Conservation (phyloP, 2,797 vertebrate genomes). For the Gobio occitaniae region DNA sequence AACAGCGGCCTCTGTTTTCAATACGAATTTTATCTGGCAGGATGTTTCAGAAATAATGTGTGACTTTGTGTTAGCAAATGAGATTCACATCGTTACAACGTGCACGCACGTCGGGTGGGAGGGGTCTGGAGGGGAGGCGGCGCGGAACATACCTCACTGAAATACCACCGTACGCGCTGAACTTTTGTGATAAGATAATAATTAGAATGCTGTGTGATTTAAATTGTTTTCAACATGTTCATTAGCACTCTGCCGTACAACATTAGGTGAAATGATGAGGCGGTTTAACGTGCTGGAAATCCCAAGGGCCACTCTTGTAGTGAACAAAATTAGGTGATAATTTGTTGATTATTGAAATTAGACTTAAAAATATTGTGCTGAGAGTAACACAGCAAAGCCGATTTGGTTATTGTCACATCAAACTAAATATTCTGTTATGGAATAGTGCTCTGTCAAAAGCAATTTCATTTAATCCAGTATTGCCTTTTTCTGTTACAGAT, state of each 20-base stretch:
- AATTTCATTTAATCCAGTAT: neutral
- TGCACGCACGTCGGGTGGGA: neutral
- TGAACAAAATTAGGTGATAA: constrained; percentile 12
- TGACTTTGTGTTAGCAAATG: constrained; percentile 45
- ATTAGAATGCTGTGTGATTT: constrained; percentile 34
- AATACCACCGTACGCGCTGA: neutral
- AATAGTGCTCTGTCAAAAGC: neutral
- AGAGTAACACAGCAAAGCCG: neutral
- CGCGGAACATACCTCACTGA: constrained; percentile 5
- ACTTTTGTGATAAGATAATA: constrained; percentile 34
- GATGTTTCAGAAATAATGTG: constrained; percentile 45
- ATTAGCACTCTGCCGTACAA: constrained; percentile 33
- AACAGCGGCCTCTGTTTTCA: constrained; percentile 31
- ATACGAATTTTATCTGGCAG: constrained; percentile 28
- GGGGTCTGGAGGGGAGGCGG: neutral
- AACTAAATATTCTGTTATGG: neutral
- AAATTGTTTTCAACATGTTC: constrained; percentile 45
- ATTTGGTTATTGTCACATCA: neutral
- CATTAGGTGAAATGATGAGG: constrained; percentile 39
- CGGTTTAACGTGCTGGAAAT: constrained; percentile 14
- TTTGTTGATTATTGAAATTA: constrained; percentile 31
- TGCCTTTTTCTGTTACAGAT: neutral
- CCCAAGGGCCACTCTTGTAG: neutral
- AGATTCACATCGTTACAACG: constrained; percentile 20
- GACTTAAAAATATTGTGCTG: constrained; percentile 13